These are phyloP conservation scores for Tretioscincus oriximinensis DNA, from an alignment of 2,113 vertebrate genomes.

Conservation along the genomic window DNA sequence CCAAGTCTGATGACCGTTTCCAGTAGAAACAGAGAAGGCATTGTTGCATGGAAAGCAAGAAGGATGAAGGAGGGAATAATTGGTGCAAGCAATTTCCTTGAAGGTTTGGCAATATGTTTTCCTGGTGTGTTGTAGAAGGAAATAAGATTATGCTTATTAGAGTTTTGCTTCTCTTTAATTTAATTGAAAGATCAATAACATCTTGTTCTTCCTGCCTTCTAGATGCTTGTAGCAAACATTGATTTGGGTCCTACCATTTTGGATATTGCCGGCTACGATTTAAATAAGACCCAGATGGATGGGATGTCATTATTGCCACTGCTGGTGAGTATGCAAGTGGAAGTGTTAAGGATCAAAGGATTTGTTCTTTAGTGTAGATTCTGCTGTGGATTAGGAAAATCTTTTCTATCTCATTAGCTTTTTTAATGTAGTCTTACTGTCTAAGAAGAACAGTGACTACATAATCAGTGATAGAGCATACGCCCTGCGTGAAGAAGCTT, in stretches of 20 bases:
- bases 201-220: slow-evolving; percentile 6
- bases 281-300: slow-evolving; percentile 94
- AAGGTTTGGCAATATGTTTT: background rate
- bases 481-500: background rate
- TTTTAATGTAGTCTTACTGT: background rate
- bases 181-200: slow-evolving; percentile 14
- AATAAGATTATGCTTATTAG: background rate
- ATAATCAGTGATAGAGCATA: background rate
- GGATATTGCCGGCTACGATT: slow-evolving; percentile 88
- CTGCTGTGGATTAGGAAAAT: background rate
- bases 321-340: slow-evolving; percentile 75
- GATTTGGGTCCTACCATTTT: slow-evolving; percentile 95
- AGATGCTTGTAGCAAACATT: slow-evolving; percentile 92
- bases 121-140: background rate
- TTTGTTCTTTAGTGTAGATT: slow-evolving; percentile 4
- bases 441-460: background rate
- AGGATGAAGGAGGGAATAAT: background rate
- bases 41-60: background rate
- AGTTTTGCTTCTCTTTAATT: slow-evolving; percentile 7
- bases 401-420: background rate
- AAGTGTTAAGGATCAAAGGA: background rate
- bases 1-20: no score
- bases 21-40: no score
- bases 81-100: background rate
- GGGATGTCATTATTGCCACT: slow-evolving; percentile 89